phyloP scores from a whole-genome alignment of 2,113 vertebrate species.

The Eclectus roratus region DNA sequence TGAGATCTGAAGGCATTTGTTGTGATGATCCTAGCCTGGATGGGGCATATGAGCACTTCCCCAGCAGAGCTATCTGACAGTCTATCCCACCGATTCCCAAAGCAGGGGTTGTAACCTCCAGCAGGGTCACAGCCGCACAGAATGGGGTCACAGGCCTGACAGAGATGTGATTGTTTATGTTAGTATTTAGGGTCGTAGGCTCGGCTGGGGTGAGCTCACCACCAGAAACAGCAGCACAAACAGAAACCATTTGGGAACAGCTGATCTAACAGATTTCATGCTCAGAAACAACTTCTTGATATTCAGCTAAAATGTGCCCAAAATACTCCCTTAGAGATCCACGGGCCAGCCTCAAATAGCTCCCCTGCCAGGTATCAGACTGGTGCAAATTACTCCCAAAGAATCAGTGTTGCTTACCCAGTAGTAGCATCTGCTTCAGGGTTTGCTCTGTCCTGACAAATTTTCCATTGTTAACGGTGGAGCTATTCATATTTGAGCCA shows the following conservation, averaged over 20 bases:
- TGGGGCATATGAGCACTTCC: neutral
- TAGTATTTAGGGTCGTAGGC: neutral
- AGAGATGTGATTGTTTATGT: conserved; percentile 49
- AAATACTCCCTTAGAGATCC: neutral
- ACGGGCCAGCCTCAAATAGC: conserved; percentile 12
- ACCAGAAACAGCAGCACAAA: conserved; percentile 31
- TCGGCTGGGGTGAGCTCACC: conserved; percentile 24
- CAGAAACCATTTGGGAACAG: conserved; percentile 53
- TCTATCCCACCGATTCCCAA: neutral
- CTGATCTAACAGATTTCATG: conserved; percentile 42
- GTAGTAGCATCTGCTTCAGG: neutral
- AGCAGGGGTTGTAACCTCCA: conserved; percentile 20
- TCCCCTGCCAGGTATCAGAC: conserved; percentile 4
- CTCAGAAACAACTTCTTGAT: neutral
- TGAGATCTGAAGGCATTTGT: conserved; percentile 63
- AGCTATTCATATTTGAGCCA: neutral
- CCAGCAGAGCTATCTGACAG: conserved; percentile 13
- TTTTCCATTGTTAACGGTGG: neutral
- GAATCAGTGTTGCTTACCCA: neutral
- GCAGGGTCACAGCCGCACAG: conserved; percentile 35
- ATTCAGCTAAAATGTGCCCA: neutral
- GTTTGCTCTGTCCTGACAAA: neutral
- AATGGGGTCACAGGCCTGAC: conserved; percentile 22
- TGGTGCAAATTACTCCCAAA: neutral
- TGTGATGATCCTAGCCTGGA: conserved; percentile 27